Evolutionary conservation across 2,797 vertebrate species (phyloP).

Genomic region (Sebastes cheni): DNA sequence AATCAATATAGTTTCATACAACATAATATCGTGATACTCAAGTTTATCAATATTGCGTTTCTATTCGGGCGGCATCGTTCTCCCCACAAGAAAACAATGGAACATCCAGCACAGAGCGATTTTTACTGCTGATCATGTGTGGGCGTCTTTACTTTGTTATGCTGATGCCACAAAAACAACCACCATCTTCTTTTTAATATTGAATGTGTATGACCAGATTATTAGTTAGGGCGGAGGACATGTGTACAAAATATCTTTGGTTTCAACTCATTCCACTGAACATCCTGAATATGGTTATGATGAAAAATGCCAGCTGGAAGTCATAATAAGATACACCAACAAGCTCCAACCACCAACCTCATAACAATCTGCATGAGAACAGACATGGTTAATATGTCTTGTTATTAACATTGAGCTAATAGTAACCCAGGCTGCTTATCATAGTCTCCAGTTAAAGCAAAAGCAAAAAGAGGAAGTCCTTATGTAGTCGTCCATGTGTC

Average conservation of each 20-base stretch:
- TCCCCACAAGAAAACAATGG: too few relatives aligned
- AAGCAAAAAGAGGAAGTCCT: conserved; percentile 47
- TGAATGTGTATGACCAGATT: conserved; percentile 11
- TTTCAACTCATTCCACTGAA: conserved; percentile 14
- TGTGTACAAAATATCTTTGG: conserved; percentile 7
- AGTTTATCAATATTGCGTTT: too few relatives aligned
- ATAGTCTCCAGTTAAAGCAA: background rate
- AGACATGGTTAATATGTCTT: background rate
- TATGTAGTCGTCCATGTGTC: conserved; percentile 18
- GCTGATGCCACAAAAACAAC: conserved; percentile 19
- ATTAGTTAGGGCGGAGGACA: background rate
- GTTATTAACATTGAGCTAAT: background rate
- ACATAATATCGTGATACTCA: too few relatives aligned
- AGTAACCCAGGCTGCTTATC: background rate
- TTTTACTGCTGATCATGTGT: too few relatives aligned
- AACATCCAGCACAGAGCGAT: too few relatives aligned
- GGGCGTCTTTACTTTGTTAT: background rate
- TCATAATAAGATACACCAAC: conserved; percentile 21
- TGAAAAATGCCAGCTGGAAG: conserved; percentile 7
- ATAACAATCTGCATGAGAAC: background rate
- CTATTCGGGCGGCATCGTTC: too few relatives aligned
- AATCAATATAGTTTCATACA: too few relatives aligned
- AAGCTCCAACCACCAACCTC: background rate
- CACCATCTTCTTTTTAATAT: background rate
- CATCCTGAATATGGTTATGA: conserved; percentile 14